Conservation (phyloP, 2,888 invertebrate species). For the Metellina segmentata region DNA sequence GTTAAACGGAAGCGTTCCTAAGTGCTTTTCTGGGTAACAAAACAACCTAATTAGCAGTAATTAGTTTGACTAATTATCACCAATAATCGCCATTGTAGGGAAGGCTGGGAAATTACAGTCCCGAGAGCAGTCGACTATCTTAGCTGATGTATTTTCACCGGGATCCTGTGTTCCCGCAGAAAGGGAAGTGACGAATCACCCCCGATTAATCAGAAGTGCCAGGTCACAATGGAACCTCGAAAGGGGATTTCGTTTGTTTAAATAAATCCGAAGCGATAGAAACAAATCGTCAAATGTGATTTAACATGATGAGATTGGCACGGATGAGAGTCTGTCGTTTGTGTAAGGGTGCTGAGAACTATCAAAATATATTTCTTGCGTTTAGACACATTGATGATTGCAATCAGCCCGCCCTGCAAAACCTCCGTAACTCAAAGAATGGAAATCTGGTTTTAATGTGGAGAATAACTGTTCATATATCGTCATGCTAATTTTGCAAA, state of each 20-base stretch:
- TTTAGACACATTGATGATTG: too few relatives aligned
- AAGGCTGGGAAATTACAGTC: not conserved
- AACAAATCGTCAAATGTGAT: constrained; percentile 20
- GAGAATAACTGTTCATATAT: too few relatives aligned
- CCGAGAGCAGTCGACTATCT: not conserved
- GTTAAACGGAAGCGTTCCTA: constrained; percentile 6
- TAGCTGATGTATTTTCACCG: constrained; percentile 31
- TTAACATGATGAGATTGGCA: constrained; percentile 10
- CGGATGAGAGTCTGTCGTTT: not conserved
- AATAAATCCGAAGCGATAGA: constrained; percentile 3
- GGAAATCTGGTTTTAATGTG: too few relatives aligned
- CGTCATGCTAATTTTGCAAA: too few relatives aligned
- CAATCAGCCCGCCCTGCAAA: too few relatives aligned
- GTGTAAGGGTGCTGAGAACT: too few relatives aligned
- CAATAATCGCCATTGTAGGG: constrained; percentile 35
- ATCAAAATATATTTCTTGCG: too few relatives aligned
- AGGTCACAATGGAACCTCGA: not conserved
- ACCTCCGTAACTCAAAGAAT: too few relatives aligned
- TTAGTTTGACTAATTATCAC: constrained; percentile 61
- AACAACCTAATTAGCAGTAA: constrained; percentile 61
- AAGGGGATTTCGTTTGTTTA: constrained; percentile 2
- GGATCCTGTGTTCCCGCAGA: constrained; percentile 15
- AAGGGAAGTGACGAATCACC: constrained; percentile 29
- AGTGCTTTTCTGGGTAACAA: constrained; percentile 55
- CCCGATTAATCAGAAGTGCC: constrained; percentile 27